Base-by-base conservation (phyloP, 2,113 vertebrate species). In the Tragelaphus strepsiceros region DNA sequence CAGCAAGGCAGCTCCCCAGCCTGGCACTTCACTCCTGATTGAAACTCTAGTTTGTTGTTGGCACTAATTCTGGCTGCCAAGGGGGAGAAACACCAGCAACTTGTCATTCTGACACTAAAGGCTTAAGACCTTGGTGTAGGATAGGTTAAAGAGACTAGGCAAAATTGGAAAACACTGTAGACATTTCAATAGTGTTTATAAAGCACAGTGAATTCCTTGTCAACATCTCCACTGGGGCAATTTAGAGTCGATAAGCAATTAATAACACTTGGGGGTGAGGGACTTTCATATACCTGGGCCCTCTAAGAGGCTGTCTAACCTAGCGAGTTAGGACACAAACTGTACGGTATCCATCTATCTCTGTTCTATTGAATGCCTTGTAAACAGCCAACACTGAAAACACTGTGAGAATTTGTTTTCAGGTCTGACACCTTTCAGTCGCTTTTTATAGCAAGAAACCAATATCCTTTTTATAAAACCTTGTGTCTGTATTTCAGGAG, bases 331-430 rank as follows among this genome's bases (percentile, higher is more conserved):
- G 97, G 97, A 71, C 49, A 91, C 59, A 88, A 98, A 87, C 61
- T 49, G 56, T 93, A 96, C 98, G 98, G 98, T 99, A 98, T 99
- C 98, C 98, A 98, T 98, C 98, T 99, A 98, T 99, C 98, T 99
- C 99, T 98, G 95, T 97, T 98, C 98, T 98, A 97, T 98, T 84
- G 96, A 98, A 98, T 99, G 99, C 99, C 99, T 99, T 99, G 97
- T 98, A 98, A 99, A 98, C 98, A 98, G 98, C 98, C 98, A 98
- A 99, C 98, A 98, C 98, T 99, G 99, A 99, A 99, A 99, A 99
- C 98, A 99, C 99, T 99, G 99, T 99, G 99, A 99, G 86, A 98
- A 98, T 98, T 98, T 99, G 98, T 99, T 99, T 99, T 99, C 99
- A 99, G 99, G 98, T 99, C 98, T 98, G 97, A 98, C 98, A 98